phyloP scores from a whole-genome alignment of 2,797 vertebrate genomes.

The Cynopterus sphinx region DNA sequence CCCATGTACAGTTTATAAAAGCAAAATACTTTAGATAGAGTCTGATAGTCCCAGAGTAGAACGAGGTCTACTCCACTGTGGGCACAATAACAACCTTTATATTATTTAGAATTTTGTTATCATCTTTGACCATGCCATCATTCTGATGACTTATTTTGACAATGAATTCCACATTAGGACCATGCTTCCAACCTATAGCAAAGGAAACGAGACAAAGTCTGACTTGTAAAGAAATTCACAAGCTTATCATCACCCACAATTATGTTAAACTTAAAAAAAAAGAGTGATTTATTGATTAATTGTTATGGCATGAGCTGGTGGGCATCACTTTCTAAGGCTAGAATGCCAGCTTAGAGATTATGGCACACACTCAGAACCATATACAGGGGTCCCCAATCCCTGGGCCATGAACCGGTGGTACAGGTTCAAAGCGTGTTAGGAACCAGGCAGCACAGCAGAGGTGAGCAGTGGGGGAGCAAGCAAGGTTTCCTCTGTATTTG shows the following conservation, averaged over 20 bases:
- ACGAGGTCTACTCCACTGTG: neutral
- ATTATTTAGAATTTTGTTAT: neutral
- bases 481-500: too few species aligned
- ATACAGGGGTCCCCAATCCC: too few species aligned
- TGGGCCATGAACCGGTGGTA: too few species aligned
- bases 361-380: neutral
- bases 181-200: neutral
- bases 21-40: neutral
- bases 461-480: too few species aligned
- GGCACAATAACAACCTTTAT: neutral
- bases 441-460: too few species aligned
- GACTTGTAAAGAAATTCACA: neutral
- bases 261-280: neutral
- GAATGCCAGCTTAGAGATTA: neutral
- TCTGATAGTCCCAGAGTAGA: neutral
- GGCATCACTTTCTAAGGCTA: neutral
- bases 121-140: neutral
- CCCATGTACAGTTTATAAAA: neutral
- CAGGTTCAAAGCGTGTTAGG: too few species aligned
- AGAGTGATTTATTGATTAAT: neutral
- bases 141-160: conserved; percentile 12
- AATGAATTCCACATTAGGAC: neutral
- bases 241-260: neutral
- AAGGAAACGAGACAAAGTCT: neutral
- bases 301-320: neutral